A percentile compares a stretch with the other conserved stretches of the same genome.
phyloP scores from a whole-genome alignment of 2,113 vertebrate genomes.

The Fregetta grallaria region DNA sequence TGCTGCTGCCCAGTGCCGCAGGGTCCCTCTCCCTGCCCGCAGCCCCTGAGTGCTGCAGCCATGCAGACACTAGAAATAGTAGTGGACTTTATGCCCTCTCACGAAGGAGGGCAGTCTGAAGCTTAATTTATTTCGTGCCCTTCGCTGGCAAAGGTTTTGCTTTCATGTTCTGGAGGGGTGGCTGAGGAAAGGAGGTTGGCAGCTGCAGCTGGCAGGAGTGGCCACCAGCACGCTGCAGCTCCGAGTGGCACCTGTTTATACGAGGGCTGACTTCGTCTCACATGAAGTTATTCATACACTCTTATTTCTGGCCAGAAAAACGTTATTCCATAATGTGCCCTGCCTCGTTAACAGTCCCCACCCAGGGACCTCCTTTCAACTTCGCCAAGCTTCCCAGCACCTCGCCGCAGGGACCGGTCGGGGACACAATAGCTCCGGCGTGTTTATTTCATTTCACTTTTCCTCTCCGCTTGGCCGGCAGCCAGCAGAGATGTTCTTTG shows the following conservation, averaged over 20 bases:
- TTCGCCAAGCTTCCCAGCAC: slow-evolving; percentile 19
- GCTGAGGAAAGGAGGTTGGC: background rate
- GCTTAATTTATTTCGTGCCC: background rate
- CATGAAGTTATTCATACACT: background rate
- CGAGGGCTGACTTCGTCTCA: background rate
- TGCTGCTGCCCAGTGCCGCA: background rate
- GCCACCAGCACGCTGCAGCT: background rate
- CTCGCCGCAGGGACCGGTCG: background rate
- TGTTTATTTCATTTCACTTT: slow-evolving; percentile 53
- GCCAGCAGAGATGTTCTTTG: slow-evolving; percentile 31
- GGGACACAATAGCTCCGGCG: background rate
- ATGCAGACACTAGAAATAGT: background rate
- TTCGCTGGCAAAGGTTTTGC: background rate
- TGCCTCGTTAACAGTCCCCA: background rate
- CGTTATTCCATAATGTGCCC: background rate
- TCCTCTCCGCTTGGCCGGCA: background rate
- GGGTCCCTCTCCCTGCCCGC: background rate
- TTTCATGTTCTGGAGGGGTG: background rate
- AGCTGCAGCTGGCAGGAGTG: background rate
- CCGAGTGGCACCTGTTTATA: background rate
- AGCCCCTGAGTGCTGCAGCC: rapidly evolving
- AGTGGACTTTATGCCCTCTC: rapidly evolving
- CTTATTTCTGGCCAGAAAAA: background rate
- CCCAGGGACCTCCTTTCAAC: background rate
- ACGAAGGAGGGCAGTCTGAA: background rate